Evolutionary conservation across 2,888 invertebrate genomes (phyloP).

Genomic region (Drosophila rellima): DNA sequence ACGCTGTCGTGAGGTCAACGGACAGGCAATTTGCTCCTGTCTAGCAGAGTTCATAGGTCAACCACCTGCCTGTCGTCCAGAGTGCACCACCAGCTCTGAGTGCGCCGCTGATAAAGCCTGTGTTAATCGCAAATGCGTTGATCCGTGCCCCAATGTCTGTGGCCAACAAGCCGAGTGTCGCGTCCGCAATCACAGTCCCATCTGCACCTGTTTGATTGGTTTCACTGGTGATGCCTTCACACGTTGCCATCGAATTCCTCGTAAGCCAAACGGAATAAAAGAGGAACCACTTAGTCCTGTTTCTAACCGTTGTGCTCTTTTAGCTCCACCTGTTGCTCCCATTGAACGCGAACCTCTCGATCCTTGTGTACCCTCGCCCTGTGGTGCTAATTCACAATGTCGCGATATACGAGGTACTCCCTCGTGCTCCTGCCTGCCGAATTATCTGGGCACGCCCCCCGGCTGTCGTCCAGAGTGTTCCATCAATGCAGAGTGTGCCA

Average conservation of each 20-base stretch:
- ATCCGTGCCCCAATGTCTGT: slow-evolving; percentile 91
- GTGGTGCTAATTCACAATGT: slow-evolving; percentile 91
- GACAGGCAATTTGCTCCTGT: slow-evolving; percentile 91
- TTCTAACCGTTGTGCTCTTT: slow-evolving; percentile 5
- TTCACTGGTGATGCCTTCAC: slow-evolving; percentile 88
- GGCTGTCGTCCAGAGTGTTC: slow-evolving; percentile 92
- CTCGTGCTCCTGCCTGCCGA: slow-evolving; percentile 90
- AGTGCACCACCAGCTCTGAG: slow-evolving; percentile 91
- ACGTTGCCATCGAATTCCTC: slow-evolving; percentile 86
- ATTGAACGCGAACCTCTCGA: slow-evolving; percentile 84
- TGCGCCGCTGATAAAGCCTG: slow-evolving; percentile 90
- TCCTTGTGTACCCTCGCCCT: slow-evolving; percentile 91
- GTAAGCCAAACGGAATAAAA: slow-evolving; percentile 69
- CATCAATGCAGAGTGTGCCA: slow-evolving; percentile 90
- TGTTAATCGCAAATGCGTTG: slow-evolving; percentile 89
- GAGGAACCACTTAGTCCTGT: neutral
- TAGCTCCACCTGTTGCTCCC: slow-evolving; percentile 72
- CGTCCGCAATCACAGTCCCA: slow-evolving; percentile 90
- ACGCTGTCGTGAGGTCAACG: slow-evolving; percentile 90
- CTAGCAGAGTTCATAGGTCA: slow-evolving; percentile 88
- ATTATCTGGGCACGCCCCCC: slow-evolving; percentile 91
- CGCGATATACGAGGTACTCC: slow-evolving; percentile 86
- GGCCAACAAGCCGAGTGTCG: slow-evolving; percentile 91
- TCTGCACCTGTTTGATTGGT: slow-evolving; percentile 90
- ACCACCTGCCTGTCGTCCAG: slow-evolving; percentile 89